Conservation (phyloP, 2,888 invertebrate genomes). For the Heteromyza rotundicornis region DNA sequence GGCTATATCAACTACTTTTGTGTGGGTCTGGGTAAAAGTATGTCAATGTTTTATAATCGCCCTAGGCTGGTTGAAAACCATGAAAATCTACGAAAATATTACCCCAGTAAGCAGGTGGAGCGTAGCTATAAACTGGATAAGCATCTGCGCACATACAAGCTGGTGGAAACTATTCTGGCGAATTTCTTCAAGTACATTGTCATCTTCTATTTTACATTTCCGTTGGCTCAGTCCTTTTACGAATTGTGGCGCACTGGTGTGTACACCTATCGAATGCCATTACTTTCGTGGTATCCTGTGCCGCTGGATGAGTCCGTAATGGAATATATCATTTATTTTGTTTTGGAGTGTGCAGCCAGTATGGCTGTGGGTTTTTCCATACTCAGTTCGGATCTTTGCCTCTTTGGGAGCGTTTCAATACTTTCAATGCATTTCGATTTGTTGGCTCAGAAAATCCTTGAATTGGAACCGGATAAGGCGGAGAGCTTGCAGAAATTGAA, state of each 20-base stretch:
- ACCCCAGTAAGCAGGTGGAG: neutral
- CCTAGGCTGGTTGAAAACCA: slow-evolving; percentile 15
- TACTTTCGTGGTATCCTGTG: slow-evolving; percentile 6
- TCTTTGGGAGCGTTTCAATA: slow-evolving; percentile 21
- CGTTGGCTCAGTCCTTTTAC: neutral
- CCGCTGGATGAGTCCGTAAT: neutral
- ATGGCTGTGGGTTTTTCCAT: slow-evolving; percentile 9
- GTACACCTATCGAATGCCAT: neutral
- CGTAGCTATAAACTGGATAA: neutral
- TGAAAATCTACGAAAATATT: neutral
- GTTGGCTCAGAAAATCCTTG: slow-evolving; percentile 15
- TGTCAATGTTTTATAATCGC: slow-evolving; percentile 17
- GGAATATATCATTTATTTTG: neutral
- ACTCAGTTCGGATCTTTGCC: slow-evolving; percentile 21
- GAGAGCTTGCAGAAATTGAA: neutral
- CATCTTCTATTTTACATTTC: neutral
- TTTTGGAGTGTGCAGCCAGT: neutral
- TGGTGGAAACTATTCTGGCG: neutral
- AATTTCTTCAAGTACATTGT: no score
- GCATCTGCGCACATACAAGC: neutral
- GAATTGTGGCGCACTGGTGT: neutral
- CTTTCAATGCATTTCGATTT: slow-evolving; percentile 30
- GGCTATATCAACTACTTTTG: slow-evolving; percentile 20
- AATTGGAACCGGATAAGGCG: slow-evolving; percentile 12
- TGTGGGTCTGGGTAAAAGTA: slow-evolving; percentile 16